Evolutionary conservation across 1,140 invertebrate genomes (phyloP), one percentile per base, ranked within the genome.

Genomic region (Eubasilissa regina): DNA sequence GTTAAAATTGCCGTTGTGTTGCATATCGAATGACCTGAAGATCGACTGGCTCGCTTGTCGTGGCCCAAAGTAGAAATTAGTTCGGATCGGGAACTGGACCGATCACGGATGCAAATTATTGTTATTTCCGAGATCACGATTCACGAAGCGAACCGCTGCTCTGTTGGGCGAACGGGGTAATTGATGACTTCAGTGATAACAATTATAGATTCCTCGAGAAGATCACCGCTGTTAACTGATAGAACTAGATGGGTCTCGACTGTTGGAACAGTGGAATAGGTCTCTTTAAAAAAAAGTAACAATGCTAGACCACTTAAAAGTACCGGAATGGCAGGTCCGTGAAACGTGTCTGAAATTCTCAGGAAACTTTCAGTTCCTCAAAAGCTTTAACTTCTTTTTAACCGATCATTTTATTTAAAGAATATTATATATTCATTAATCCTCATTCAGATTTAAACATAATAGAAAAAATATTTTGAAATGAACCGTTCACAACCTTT

Each of bases 41-140:
- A 21, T 35, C 17, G 25, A 9, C 12, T 13, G 25, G 25, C 58
- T 25, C 19, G 25, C n/a, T 19, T 25, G n/a, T 48, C 25, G 35
- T 35, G 19, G 45, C 12, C 45, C n/a, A 70, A 25, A 47, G 66
- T 19, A 51, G 47, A 19, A 70, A 70, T 70, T 53, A 70, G 66
- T n/a, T 25, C 45, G 6, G 15, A 15, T 51, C n/a, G 17, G 25
- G 66, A 70, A 47, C 17, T 70, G 66, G 47, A 70, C 66, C 44
- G 47, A 70, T 45, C 64, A 6, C 3, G 45, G 15, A 70, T 70
- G 66, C 66, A 70, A 70, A 70, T 70, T 45, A 70, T 70, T 51
- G 66, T 70, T 70, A 70, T 70, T 70, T 64, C 66, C 0, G 47
- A 70, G 66, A 70, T 70, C 66, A 70, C 66, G 66, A 70, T 15